Evolutionary conservation across 1,140 invertebrate species (phyloP), one percentile per base, ranked within the genome.

Genomic region (Diploscapter pachys): DNA sequence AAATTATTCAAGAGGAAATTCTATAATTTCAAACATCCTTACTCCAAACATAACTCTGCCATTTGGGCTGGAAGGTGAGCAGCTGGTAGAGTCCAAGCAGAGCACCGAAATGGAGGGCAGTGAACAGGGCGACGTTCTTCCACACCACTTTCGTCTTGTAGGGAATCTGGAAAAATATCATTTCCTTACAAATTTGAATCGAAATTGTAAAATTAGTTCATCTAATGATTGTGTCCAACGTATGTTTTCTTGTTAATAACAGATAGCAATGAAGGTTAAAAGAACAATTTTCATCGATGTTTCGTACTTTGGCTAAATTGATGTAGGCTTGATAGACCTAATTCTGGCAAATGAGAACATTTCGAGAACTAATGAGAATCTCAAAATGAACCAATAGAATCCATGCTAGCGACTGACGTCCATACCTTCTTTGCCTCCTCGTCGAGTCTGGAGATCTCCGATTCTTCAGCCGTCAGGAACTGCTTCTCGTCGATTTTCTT

Each of bases 111-210:
- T 98, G 96, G 13, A 98, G 89, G 77, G 91, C 90, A 8, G 87
- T 82, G 85, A 97, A 96, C 1, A 93, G 86, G 5, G 92, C 87
- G 6, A 98, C 93, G 86, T 98, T 98, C 80, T 91, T 90, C 95
- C 95, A 98, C 0, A 97, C 94, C 52, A 95, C 90, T 80, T 91
- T 82, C 56, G 88, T 87, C 79, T 89, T 83, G 62, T 82, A 83
- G 9, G 65, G 51, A 11, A 79, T 68, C 63, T 75, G 65, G 54
- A 77, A 75, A 73, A 4, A 48, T 59, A 31, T 11, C 9, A 59
- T 59, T 59, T 11, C 9, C 31, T 59, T 59, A 11, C 31, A 59
- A 59, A 31, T 59, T 59, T 2, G 31, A 59, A 11, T 59, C 31
- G 9, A 59, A 59, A 11, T 59, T 59, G 9, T 59, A 59, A 59